Base-by-base conservation (phyloP, 2,888 invertebrate species). In the Venusia cambrica region DNA sequence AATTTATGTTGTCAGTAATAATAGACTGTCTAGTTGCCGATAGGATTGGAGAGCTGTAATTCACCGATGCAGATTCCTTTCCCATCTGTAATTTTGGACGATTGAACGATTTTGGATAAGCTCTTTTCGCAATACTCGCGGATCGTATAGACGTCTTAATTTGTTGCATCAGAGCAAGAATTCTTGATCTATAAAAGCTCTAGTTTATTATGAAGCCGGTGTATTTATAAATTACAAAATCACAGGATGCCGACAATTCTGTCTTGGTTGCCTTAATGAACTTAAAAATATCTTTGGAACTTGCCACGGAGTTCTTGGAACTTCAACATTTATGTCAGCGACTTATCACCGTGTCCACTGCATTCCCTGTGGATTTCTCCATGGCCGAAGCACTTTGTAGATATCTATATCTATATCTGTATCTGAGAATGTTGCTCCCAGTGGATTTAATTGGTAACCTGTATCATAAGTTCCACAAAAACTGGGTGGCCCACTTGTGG, bases 31-130 rank as follows among this genome's bases (percentile, higher is more conserved):
- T n/a, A n/a, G n/a, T n/a, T n/a, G 49, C 47, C 61, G 53, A 64
- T 74, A 56, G 54, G 63, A 71, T 68, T 54, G 51, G 60, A 68
- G 65, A 73, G 61, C 56, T 48, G 54, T 59, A 60, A 61, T 60
- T 60, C 55, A 52, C 49, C 62, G 53, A 75, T 37, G 45, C 51
- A 51, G 61, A 71, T 74, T 71, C 62, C 57, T 63, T 77, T 79
- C 78, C 63, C 74, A 75, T 43, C 50, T 45, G 57, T 38, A 54
- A 47, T 63, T 52, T 53, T 60, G 48, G 38, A 42, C 42, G 50
- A 58, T 59, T 57, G 54, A 56, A 56, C 50, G 45, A 55, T 59
- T 62, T 66, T 59, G 53, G 59, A 64, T 65, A 61, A 59, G 37
- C 58, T 42, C 58, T 62, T 56, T n/a, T n/a, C n/a, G n/a, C 47